Evolutionary conservation across 2,888 invertebrate genomes (phyloP).

Genomic region (Eupelmus urozonus): DNA sequence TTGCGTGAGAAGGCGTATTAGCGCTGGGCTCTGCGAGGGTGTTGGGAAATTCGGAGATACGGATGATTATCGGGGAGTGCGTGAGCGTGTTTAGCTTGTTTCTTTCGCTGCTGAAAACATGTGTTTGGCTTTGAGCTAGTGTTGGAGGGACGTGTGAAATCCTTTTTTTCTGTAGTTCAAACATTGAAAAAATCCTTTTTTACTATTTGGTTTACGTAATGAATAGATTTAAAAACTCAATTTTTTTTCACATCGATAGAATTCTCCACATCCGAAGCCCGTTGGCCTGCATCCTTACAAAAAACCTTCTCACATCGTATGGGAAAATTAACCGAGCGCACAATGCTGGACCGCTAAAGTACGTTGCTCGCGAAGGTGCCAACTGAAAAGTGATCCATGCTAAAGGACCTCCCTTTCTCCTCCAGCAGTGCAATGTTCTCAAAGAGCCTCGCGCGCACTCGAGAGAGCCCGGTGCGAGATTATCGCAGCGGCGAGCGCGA

Average conservation of each 20-base stretch:
- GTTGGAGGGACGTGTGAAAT: too few species aligned
- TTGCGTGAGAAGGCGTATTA: slow-evolving; percentile 18
- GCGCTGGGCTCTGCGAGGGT: neutral
- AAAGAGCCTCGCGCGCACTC: neutral
- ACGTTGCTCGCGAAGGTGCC: slow-evolving; percentile 26
- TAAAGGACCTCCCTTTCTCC: neutral
- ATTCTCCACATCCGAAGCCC: too few species aligned
- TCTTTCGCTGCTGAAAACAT: neutral
- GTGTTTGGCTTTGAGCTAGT: neutral
- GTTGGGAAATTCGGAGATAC: slow-evolving; percentile 42
- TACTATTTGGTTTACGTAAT: neutral
- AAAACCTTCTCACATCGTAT: slow-evolving; percentile 1
- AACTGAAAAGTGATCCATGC: slow-evolving; percentile 44
- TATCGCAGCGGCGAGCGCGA: slow-evolving; percentile 15
- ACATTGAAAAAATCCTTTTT: too few species aligned
- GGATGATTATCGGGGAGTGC: slow-evolving; percentile 8
- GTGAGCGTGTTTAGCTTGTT: neutral
- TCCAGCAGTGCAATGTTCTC: neutral
- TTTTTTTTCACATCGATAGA: too few species aligned
- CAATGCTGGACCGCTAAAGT: neutral
- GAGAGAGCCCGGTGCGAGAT: neutral
- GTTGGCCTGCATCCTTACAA: too few species aligned
- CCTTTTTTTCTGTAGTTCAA: too few species aligned
- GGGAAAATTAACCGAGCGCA: slow-evolving; percentile 34
- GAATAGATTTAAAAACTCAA: neutral